Conservation (phyloP, 2,113 vertebrate species). For the Chaetodon trifascialis region DNA sequence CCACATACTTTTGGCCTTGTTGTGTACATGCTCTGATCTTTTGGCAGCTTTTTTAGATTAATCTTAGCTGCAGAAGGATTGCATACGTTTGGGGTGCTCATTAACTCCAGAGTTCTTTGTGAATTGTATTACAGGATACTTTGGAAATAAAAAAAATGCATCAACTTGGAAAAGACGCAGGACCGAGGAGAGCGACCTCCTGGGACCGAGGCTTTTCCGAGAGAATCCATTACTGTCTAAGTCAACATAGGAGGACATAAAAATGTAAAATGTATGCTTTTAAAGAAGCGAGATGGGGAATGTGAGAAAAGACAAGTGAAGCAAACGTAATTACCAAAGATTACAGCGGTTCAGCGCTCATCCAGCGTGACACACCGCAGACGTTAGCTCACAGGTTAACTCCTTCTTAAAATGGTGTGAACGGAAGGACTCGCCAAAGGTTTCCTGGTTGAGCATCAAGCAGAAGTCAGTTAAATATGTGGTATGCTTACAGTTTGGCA, state of each 20-base stretch:
- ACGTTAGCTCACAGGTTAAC: slow-evolving; percentile 9
- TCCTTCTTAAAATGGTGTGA: slow-evolving; percentile 3
- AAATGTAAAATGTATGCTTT: slow-evolving; percentile 23
- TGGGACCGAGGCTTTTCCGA: slow-evolving; percentile 1
- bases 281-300: slow-evolving; percentile 7
- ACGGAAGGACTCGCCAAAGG: not conserved
- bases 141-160: slow-evolving; percentile 33
- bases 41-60: not conserved
- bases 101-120: not conserved
- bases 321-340: slow-evolving; percentile 30
- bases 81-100: slow-evolving; percentile 10
- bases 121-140: not conserved
- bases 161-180: slow-evolving; percentile 29
- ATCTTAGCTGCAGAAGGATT: not conserved
- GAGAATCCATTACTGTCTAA: slow-evolving; percentile 29
- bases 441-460: slow-evolving; percentile 27
- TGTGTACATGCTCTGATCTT: not conserved
- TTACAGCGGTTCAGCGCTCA: slow-evolving; percentile 13
- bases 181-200: slow-evolving; percentile 28
- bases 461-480: slow-evolving; percentile 7
- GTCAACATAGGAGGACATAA: slow-evolving; percentile 21
- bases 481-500: slow-evolving; percentile 22
- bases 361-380: not conserved
- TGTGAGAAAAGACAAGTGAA: slow-evolving; percentile 29
- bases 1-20: too few species aligned